These are phyloP conservation scores for Heliconius hermathena DNA, from an alignment of 1,140 invertebrate species.

Conservation along the genomic window DNA sequence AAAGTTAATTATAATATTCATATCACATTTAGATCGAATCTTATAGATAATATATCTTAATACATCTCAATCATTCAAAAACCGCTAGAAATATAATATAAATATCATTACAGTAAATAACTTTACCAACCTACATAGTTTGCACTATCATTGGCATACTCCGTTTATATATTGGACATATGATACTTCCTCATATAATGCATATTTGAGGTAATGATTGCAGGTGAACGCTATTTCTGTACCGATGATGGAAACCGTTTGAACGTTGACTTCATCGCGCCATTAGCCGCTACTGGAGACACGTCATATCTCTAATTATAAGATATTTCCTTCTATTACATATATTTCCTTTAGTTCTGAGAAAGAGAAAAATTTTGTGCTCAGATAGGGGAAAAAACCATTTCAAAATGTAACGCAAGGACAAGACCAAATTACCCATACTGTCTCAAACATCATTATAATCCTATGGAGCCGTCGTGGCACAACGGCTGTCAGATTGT, in stretches of 20 bases:
- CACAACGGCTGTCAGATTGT: no score
- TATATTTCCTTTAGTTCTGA: no score
- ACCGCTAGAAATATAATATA: not conserved
- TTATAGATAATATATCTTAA: not conserved
- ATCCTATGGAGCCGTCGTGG: no score
- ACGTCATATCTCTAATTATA: conserved; percentile 16
- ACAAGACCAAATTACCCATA: no score
- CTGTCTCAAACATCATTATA: no score
- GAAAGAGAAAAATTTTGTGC: no score
- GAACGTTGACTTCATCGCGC: conserved; percentile 27
- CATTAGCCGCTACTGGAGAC: not conserved
- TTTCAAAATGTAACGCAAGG: no score
- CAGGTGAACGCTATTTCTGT: conserved; percentile 30
- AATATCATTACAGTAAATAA: not conserved
- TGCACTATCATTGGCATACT: not conserved
- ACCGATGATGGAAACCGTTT: conserved; percentile 24
- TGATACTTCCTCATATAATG: conserved; percentile 18
- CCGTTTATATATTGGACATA: conserved; percentile 13
- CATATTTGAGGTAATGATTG: conserved; percentile 16
- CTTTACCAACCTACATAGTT: not conserved
- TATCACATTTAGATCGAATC: no score
- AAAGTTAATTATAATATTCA: no score
- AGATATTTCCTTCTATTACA: not conserved
- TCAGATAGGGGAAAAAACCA: no score
- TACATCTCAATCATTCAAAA: not conserved